Evolutionary conservation across 2,797 vertebrate species (phyloP), one percentile per base, ranked within the genome.

Genomic region (Poeciliopsis gracilis): DNA sequence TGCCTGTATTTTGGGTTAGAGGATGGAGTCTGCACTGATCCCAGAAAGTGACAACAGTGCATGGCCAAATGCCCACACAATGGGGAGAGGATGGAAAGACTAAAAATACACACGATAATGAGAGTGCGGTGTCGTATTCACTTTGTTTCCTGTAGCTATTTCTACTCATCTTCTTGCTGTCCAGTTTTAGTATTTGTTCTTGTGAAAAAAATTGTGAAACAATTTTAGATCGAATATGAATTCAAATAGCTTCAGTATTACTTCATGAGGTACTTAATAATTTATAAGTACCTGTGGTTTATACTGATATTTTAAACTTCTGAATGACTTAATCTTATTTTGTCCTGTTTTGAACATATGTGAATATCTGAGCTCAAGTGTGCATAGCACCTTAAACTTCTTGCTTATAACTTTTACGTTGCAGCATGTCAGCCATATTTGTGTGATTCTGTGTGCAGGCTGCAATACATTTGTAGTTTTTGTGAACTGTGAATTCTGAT

Each of bases 51-150:
- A 88, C 87, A 84, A 86, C 86, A 63, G 82, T 88, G 86, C 83
- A 41, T 91, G 89, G 91, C 90, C 86, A 85, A 92, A 83, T 86
- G 83, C 88, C 82, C 84, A 84, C 79, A 88, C 85, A 88, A 84
- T 74, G 76, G 90, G 79, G 87, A 89, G 81, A 87, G 88, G 87
- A 92, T 90, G 82, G 92, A 88, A 84, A 84, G 72, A 83, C 93
- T 95, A 94, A 90, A 94, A 94, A 95, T 94, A 95, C 83, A 86
- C 84, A 72, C 83, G 77, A 81, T 92, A 93, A 93, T 93, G 84
- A 90, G 89, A 91, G 91, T 88, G 86, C 82, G 83, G 90, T 90
- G 86, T 92, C 69, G 41, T 84, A 92, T 89, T 91, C 88, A 90
- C 83, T 83, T 87, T 84, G 85, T 89, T 76, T 78, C 89, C 88